phyloP scores from a whole-genome alignment of 1,140 invertebrate species.

The Whitmania pigra region DNA sequence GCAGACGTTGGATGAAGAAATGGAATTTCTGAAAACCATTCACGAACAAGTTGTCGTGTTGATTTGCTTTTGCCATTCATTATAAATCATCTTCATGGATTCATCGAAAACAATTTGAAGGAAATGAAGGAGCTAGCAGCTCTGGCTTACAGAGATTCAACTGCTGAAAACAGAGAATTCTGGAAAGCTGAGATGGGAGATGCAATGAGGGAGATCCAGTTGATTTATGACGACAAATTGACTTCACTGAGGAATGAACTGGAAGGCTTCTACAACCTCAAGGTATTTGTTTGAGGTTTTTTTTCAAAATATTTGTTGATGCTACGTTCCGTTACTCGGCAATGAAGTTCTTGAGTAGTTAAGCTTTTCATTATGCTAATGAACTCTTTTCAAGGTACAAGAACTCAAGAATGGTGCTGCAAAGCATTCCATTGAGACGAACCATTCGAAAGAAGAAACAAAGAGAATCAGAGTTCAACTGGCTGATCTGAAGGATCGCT shows the following conservation, averaged over 20 bases:
- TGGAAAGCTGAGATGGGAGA: constrained; percentile 25
- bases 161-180: constrained; percentile 25
- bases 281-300: constrained; percentile 20
- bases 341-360: background rate
- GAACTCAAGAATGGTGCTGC: constrained; percentile 37
- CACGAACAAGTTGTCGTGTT: constrained; percentile 36
- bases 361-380: background rate
- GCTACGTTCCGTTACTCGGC: constrained; percentile 31
- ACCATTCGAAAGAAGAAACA: constrained; percentile 36
- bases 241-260: constrained; percentile 32
- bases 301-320: no score
- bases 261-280: constrained; percentile 26
- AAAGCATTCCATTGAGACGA: constrained; percentile 38
- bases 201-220: constrained; percentile 25
- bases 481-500: constrained; percentile 32
- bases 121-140: constrained; percentile 48
- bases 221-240: constrained; percentile 25
- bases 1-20: constrained; percentile 44
- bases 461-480: constrained; percentile 37
- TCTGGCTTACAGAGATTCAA: constrained; percentile 38
- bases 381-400: constrained; percentile 31
- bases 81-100: background rate
- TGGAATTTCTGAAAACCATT: constrained; percentile 43
- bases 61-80: background rate
- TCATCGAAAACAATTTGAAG: constrained; percentile 27